Base-by-base conservation (phyloP, 2,797 vertebrate genomes). In the Bradypodion ventrale region DNA sequence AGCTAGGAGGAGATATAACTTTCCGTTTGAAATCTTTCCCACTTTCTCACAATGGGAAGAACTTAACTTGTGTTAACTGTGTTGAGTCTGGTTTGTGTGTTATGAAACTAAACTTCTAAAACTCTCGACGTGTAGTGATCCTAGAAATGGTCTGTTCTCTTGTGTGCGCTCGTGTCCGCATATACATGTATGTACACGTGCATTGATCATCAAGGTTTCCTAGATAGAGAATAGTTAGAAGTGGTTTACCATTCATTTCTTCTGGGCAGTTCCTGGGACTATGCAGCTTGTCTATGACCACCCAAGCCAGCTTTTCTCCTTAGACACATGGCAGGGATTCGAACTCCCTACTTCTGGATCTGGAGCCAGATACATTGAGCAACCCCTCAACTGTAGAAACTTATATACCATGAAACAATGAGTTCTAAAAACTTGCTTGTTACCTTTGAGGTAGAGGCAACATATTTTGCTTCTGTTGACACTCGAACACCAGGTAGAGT, bases 1-100 rank as follows among this genome's bases (percentile, higher is more conserved):
- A 93, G 87, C 91, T 82, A 87, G 60, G 78, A 5, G 6, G 52
- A 15, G 21, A 56, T 19, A 56, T 56, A 83, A 82, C n/a, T 77
- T 72, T 68, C 35, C 13, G 3, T 37, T 37, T 35, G 66, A 8
- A n/a, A 83, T 75, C 32, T 35, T 89, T 80, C 84, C 60, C 65
- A 86, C 25, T 29, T 86, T 79, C 73, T 27, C n/a, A 15, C 19
- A 59, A 0, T 8, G 29, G 46, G 21, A 52, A 46, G 73, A 78
- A 59, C 13, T 78, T 12, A 23, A 2, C 13, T 59, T 27, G 65
- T 21, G 8, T 35, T 63, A 10, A 49, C 19, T 49, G 29, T 46
- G 15, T n/a, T 2, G 19, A 29, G 12, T 2, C 2, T 5, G n/a
- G 13, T 46, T 10, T 46, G 27, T 32, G 3, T 72, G 29, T 15